phyloP scores from a whole-genome alignment of 2,888 invertebrate genomes.

The Ceriagrion tenellum region DNA sequence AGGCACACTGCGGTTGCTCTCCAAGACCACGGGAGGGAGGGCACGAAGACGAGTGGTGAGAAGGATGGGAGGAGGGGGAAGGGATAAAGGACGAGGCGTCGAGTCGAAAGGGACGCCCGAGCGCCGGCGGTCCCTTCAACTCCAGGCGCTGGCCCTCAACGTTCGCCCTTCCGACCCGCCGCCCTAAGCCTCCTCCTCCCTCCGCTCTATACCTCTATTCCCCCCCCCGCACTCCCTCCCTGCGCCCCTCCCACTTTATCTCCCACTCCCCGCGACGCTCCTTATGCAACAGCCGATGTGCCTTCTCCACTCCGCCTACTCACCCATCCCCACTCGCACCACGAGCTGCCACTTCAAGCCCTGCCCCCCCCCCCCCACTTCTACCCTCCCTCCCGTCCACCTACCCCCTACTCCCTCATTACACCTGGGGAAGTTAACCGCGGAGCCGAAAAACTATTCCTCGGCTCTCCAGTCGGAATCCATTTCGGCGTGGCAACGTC shows the following conservation, averaged over 20 bases:
- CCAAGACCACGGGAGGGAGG: background rate
- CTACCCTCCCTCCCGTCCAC: background rate
- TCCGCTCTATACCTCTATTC: background rate
- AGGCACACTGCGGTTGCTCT: background rate
- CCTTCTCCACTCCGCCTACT: background rate
- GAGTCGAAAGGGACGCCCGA: background rate
- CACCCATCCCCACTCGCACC: background rate
- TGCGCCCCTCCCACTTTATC: no score
- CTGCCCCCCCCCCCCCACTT: background rate
- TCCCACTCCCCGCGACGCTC: background rate
- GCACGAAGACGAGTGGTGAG: background rate
- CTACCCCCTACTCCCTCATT: background rate
- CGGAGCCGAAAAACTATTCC: constrained; percentile 8
- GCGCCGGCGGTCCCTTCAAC: constrained; percentile 47
- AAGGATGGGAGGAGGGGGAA: background rate
- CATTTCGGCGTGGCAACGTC: background rate
- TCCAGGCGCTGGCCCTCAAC: background rate
- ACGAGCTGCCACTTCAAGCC: constrained; percentile 1
- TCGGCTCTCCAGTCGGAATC: background rate
- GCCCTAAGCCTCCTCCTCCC: background rate
- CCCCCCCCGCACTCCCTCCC: background rate
- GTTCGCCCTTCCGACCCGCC: background rate
- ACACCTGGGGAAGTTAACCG: background rate
- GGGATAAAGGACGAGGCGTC: background rate
- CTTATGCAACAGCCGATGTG: background rate